These are phyloP conservation scores for Sphaerophoria taeniata DNA, from an alignment of 2,888 invertebrate species.

Conservation along the genomic window DNA sequence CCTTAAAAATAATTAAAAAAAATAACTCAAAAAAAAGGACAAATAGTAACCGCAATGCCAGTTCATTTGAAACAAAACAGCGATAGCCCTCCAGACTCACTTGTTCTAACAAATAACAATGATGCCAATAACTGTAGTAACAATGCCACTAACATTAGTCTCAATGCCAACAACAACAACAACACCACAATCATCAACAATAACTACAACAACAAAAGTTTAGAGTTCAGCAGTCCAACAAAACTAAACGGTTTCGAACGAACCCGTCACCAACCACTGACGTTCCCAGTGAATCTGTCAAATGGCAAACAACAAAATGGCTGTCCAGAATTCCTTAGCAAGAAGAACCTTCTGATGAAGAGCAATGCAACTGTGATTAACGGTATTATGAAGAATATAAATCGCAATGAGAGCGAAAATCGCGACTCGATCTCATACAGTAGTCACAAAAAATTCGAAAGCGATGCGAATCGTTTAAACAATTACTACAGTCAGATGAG, in stretches of 20 bases:
- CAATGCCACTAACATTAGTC: conserved; percentile 78
- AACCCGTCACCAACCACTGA: conserved; percentile 63
- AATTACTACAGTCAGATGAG: conserved; percentile 81
- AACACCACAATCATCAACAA: conserved; percentile 79
- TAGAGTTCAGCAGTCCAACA: conserved; percentile 50
- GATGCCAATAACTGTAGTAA: conserved; percentile 73
- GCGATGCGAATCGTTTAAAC: conserved; percentile 82
- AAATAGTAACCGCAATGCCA: conserved; percentile 82
- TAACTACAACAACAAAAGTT: conserved; percentile 67
- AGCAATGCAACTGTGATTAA: conserved; percentile 81
- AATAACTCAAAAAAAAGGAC: conserved; percentile 76
- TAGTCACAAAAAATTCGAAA: conserved; percentile 81
- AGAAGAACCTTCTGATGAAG: conserved; percentile 81
- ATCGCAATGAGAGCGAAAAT: conserved; percentile 75
- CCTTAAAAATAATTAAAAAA: conserved; percentile 50
- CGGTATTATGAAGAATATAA: conserved; percentile 81
- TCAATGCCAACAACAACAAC: conserved; percentile 78
- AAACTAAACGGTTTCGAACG: conserved; percentile 52
- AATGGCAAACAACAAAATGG: conserved; percentile 72
- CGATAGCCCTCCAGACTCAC: conserved; percentile 81
- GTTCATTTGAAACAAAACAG: conserved; percentile 80
- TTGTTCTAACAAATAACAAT: conserved; percentile 77
- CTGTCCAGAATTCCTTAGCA: conserved; percentile 80
- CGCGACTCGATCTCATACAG: conserved; percentile 64
- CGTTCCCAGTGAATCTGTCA: conserved; percentile 69